Conservation (phyloP, 2,797 vertebrate species). For the Pseudochirops cupreus region DNA sequence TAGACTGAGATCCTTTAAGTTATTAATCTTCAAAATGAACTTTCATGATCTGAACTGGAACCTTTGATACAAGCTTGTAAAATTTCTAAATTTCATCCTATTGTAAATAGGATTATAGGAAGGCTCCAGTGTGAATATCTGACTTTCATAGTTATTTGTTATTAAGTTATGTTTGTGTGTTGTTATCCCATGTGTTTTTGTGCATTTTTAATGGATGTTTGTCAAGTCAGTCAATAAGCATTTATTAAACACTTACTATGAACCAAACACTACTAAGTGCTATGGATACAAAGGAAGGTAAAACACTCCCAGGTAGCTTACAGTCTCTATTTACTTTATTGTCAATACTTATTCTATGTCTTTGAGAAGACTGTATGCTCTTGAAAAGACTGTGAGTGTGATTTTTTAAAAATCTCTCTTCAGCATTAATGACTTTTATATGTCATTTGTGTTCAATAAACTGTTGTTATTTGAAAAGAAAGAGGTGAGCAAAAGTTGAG, state of each 20-base stretch:
- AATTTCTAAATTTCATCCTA: constrained; percentile 29
- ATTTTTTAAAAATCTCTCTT: background rate
- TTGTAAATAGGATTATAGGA: background rate
- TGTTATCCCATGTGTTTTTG: constrained; percentile 20
- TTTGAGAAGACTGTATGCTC: background rate
- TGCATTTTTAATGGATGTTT: background rate
- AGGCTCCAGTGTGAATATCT: background rate
- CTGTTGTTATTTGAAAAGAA: constrained; percentile 39
- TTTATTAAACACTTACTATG: background rate
- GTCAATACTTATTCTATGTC: background rate
- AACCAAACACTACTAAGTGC: background rate
- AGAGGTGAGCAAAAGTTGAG: constrained; percentile 30
- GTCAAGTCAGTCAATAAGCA: constrained; percentile 14
- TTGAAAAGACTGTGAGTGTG: background rate
- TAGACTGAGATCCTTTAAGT: constrained; percentile 10
- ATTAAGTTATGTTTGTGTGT: background rate
- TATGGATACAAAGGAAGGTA: background rate
- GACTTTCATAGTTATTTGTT: constrained; percentile 29
- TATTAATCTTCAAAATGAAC: constrained; percentile 7
- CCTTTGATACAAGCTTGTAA: background rate
- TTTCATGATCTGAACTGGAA: constrained; percentile 32
- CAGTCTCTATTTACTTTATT: background rate
- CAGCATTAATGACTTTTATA: background rate
- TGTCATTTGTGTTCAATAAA: background rate
- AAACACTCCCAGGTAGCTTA: background rate